phyloP scores from a whole-genome alignment of 2,888 invertebrate genomes.

The Pachydiplax longipennis region DNA sequence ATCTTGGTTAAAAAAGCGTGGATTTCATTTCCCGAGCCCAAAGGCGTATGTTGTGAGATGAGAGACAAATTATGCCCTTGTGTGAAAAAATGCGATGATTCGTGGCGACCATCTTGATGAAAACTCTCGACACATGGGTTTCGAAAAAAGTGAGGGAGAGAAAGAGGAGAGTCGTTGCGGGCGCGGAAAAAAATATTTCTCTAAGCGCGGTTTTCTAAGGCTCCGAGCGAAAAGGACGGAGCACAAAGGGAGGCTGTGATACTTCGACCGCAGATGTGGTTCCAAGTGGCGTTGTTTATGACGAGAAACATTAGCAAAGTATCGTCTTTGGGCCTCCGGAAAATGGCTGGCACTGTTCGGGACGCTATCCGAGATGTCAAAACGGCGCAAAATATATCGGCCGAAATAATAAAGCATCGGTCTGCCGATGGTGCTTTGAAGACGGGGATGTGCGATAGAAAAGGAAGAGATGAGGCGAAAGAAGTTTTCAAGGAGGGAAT shows the following conservation, averaged over 20 bases:
- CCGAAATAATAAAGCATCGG: not conserved
- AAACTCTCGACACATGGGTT: constrained; percentile 9
- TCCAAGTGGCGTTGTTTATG: constrained; percentile 9
- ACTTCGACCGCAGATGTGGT: constrained; percentile 22
- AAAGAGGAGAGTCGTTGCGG: not conserved
- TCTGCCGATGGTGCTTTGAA: not conserved
- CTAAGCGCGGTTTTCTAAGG: not conserved
- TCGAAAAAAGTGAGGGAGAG: not conserved
- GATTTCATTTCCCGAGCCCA: constrained; percentile 9
- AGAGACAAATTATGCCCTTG: constrained; percentile 29
- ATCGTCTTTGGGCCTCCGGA: not conserved
- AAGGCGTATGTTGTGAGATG: not conserved
- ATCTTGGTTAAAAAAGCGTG: constrained; percentile 10
- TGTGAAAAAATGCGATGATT: constrained; percentile 9
- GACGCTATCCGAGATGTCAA: not conserved
- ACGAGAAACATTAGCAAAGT: constrained; percentile 22
- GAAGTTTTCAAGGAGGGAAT: not conserved
- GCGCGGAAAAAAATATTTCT: not conserved
- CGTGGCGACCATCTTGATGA: constrained; percentile 1
- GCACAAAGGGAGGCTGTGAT: not conserved
- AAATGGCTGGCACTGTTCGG: not conserved
- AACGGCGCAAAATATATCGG: not conserved
- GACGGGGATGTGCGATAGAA: not conserved
- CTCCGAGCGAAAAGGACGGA: not conserved
- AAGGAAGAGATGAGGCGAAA: not conserved